Base-by-base conservation (phyloP, 37 sponge, comb jelly and placozoan species). In the Hexactinellida sp. region DNA sequence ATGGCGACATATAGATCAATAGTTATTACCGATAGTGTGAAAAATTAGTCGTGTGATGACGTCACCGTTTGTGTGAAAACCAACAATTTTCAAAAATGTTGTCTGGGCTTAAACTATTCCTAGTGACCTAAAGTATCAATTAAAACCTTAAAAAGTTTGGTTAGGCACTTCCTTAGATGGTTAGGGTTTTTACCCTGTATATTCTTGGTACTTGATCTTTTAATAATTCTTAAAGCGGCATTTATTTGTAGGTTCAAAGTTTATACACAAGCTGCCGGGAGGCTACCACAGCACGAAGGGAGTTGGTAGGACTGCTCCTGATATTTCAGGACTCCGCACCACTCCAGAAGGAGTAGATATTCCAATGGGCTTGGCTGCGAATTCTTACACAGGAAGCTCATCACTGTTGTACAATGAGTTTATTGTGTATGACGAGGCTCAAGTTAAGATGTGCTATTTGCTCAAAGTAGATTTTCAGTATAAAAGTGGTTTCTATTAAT, bases 221-320 rank as follows among this genome's bases (percentile, higher is more conserved):
- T n/a, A n/a, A n/a, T n/a, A n/a, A n/a, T n/a, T n/a, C n/a, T n/a
- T n/a, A n/a, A n/a, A 16, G 52, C 52, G 16, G 3, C 13, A 21
- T 63, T 32, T 63, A 7, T 36, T 86, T 36, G 86, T 86, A 7
- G 71, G 83, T 24, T 84, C 99, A 0, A 86, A 98, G 76, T 93
- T 84, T 84, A 83, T 98, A 0, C 86, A 85, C 9, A 92, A 92
- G 54, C 90, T 95, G 9, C 99, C 99, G 25, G 37, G 82, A 38
- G 99, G 96, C 28, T 95, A 94, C 85, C 99, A 95, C 92, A 98
- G 99, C 86, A 95, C 96, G 37, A 98, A 94, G 83, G 99, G 98
- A 83, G 37, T 36, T 52, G 97, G 97, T 24, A 38, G 90, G 51
- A 96, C 91, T 0, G 71, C 71, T 0, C 97, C 97, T n/a, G 91